These are phyloP conservation scores for Rhinoptilus africanus DNA, from an alignment of 2,113 vertebrate genomes.

Conservation along the genomic window DNA sequence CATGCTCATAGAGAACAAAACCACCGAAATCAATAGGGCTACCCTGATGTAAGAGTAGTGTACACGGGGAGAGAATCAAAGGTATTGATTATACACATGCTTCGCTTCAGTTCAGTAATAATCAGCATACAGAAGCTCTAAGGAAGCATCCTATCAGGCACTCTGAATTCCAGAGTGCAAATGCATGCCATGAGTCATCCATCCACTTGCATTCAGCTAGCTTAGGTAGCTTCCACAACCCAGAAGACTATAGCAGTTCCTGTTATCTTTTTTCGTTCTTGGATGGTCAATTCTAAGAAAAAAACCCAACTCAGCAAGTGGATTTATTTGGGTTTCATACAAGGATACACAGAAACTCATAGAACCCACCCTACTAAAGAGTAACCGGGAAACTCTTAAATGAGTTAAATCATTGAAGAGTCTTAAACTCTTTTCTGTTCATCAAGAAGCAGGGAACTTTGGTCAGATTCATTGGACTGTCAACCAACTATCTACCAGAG, in stretches of 20 bases:
- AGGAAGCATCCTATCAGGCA: background rate
- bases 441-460: background rate
- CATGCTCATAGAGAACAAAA: background rate
- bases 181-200: background rate
- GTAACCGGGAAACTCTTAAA: background rate
- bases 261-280: background rate
- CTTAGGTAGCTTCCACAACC: background rate
- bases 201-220: background rate
- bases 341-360: background rate
- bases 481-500: background rate
- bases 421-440: background rate
- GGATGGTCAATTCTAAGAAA: background rate
- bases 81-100: background rate
- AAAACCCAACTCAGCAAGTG: background rate
- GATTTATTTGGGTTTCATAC: background rate
- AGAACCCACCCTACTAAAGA: background rate
- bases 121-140: background rate
- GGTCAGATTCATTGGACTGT: accelerated
- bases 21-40: background rate
- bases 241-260: background rate
- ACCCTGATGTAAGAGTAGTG: background rate
- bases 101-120: background rate
- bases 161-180: background rate
- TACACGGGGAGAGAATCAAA: background rate
- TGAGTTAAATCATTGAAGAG: no score